These are phyloP conservation scores for Thelaira solivaga DNA, from an alignment of 2,888 invertebrate genomes.

Conservation along the genomic window DNA sequence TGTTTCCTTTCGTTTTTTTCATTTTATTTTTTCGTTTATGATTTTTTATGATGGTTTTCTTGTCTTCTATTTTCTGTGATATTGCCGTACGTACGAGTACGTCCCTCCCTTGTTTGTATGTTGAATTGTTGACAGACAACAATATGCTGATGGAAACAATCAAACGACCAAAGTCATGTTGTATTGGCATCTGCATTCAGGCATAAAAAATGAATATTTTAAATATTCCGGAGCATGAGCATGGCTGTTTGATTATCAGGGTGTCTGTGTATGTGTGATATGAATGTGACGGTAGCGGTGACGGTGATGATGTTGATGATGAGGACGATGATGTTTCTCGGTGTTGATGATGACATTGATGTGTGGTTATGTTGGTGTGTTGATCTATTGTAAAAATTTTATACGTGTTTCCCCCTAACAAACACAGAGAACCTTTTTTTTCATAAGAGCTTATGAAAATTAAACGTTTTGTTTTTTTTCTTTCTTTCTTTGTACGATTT, in stretches of 20 bases:
- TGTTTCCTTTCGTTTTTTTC: slow-evolving; percentile 3
- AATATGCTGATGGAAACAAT: slow-evolving; percentile 39
- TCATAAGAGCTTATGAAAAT: slow-evolving; percentile 47
- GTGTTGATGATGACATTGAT: slow-evolving; percentile 68
- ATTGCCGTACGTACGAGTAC: too few relatives aligned
- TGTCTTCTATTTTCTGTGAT: too few relatives aligned
- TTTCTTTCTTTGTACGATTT: slow-evolving; percentile 2
- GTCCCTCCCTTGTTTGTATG: not conserved
- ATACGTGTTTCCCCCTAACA: slow-evolving; percentile 26
- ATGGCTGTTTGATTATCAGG: too few relatives aligned
- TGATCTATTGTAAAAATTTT: slow-evolving; percentile 62
- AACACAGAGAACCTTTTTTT: slow-evolving; percentile 5
- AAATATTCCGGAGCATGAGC: slow-evolving; percentile 20
- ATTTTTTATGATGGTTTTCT: slow-evolving; percentile 51
- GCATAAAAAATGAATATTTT: slow-evolving; percentile 63
- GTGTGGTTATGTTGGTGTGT: slow-evolving; percentile 71
- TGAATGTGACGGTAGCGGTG: slow-evolving; percentile 6
- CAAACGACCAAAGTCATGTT: slow-evolving; percentile 16
- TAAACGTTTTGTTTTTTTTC: slow-evolving; percentile 15
- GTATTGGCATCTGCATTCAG: slow-evolving; percentile 56
- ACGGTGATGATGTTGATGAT: slow-evolving; percentile 42
- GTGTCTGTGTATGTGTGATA: too few relatives aligned
- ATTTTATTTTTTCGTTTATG: slow-evolving; percentile 34
- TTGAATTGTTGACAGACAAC: slow-evolving; percentile 44
- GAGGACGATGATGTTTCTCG: slow-evolving; percentile 58